These are phyloP conservation scores for Incurvaria masculella DNA, from an alignment of 2,888 invertebrate genomes.

Conservation along the genomic window DNA sequence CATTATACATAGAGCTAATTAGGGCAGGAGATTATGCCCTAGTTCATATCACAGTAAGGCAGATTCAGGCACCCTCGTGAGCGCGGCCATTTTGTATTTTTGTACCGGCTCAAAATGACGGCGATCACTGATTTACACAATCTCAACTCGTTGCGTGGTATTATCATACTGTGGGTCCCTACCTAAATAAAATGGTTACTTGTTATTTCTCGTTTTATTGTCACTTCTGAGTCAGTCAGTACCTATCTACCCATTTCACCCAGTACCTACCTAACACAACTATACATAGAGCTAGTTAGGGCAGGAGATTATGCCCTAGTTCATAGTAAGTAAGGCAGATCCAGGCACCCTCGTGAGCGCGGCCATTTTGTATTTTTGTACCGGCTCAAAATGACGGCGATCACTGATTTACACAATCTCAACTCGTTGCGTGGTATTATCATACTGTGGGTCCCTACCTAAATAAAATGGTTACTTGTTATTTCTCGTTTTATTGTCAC, in stretches of 20 bases:
- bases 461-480: not conserved
- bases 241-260: too few relatives aligned
- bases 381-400: not conserved
- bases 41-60: too few relatives aligned
- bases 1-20: too few relatives aligned
- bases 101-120: not conserved
- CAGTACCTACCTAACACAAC: too few relatives aligned
- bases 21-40: too few relatives aligned
- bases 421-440: not conserved
- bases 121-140: too few relatives aligned
- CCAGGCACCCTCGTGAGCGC: constrained; percentile 22
- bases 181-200: not conserved
- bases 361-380: not conserved
- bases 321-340: constrained; percentile 32
- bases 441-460: not conserved
- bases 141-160: not conserved
- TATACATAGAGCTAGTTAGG: too few relatives aligned
- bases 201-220: not conserved
- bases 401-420: too few relatives aligned
- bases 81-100: not conserved
- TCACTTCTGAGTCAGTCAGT: too few relatives aligned
- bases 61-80: constrained; percentile 25
- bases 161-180: not conserved
- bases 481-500: not conserved
- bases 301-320: too few relatives aligned